These are phyloP conservation scores for Scaptomyza parva DNA, from an alignment of 2,888 invertebrate genomes.

Conservation along the genomic window DNA sequence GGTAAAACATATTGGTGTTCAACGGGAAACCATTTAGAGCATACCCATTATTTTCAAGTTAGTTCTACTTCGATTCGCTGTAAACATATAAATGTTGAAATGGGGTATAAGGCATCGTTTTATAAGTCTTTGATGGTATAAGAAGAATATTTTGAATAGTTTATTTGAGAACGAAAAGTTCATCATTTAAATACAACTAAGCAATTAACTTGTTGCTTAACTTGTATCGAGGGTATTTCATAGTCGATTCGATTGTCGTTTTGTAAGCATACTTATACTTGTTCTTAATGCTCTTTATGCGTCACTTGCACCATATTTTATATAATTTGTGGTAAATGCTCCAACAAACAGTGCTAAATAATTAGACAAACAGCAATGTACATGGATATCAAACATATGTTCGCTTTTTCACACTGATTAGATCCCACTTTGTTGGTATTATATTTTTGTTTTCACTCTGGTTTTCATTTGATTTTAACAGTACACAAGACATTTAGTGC, in stretches of 20 bases:
- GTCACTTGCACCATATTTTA: constrained; percentile 70
- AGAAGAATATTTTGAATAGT: too few species aligned
- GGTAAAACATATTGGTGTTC: not conserved
- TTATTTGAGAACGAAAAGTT: too few species aligned
- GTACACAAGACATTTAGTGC: too few species aligned
- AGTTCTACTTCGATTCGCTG: constrained; percentile 21
- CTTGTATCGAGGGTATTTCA: constrained; percentile 20
- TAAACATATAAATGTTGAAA: not conserved
- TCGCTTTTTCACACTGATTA: constrained; percentile 35
- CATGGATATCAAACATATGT: constrained; percentile 53
- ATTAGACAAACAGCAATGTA: constrained; percentile 52
- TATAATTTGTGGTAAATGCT: constrained; percentile 70
- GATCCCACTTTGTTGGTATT: not conserved
- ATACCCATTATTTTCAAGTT: constrained; percentile 53
- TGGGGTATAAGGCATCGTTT: not conserved
- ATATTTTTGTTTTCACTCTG: constrained; percentile 1
- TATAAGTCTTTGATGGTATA: too few species aligned
- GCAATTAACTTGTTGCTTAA: too few species aligned
- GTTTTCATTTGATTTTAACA: constrained; percentile 14
- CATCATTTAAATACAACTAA: too few species aligned
- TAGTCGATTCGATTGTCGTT: not conserved
- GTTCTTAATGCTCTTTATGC: constrained; percentile 56
- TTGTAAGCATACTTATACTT: constrained; percentile 15
- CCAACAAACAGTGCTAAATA: constrained; percentile 60
- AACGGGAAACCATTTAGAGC: constrained; percentile 21